Evolutionary conservation across 2,888 invertebrate genomes (phyloP).

Genomic region (Gandaritis pyraliata): DNA sequence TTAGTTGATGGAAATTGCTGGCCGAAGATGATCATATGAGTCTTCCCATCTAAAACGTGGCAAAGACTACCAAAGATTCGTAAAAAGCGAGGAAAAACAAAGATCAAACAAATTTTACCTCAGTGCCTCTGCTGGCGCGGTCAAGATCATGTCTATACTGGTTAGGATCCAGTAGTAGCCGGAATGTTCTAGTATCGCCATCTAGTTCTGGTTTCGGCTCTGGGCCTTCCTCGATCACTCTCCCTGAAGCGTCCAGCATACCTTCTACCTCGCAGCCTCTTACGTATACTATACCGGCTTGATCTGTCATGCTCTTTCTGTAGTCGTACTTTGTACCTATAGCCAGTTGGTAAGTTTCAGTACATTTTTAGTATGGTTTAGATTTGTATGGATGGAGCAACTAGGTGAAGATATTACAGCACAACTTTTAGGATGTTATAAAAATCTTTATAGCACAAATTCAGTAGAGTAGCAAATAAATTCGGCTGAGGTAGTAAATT

Average conservation of each 20-base stretch:
- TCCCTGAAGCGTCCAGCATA: conserved; percentile 97
- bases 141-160: conserved; percentile 98
- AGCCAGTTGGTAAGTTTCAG: conserved; percentile 15
- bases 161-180: conserved; percentile 98
- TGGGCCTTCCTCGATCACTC: conserved; percentile 98
- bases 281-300: conserved; percentile 95
- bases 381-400: not conserved
- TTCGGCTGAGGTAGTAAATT: no score
- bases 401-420: not conserved
- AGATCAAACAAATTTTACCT: conserved; percentile 76
- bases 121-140: conserved; percentile 90
- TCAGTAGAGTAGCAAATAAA: not conserved
- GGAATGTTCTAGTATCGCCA: conserved; percentile 95
- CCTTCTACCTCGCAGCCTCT: conserved; percentile 99
- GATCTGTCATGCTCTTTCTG: conserved; percentile 93
- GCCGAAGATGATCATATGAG: no score
- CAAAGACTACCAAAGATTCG: no score
- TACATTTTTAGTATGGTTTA: not conserved
- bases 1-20: no score
- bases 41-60: no score
- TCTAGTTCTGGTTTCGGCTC: conserved; percentile 94
- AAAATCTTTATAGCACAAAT: no score
- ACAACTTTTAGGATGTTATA: no score
- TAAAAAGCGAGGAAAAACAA: not conserved
- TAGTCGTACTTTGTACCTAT: conserved; percentile 91